Base-by-base conservation (phyloP, 2,888 invertebrate genomes). In the Conomelus anceps region DNA sequence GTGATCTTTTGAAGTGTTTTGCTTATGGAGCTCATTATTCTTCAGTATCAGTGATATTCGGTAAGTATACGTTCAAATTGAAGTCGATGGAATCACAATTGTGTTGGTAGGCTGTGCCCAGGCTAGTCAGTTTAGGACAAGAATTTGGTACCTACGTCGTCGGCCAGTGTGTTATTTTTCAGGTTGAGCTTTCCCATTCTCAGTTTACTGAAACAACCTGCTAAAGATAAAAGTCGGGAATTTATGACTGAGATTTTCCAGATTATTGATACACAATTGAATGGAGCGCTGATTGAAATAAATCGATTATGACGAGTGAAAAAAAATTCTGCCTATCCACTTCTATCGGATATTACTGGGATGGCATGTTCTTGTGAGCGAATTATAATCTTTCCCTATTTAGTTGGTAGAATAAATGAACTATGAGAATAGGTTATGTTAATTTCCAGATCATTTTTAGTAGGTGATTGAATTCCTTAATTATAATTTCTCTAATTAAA, bases 1-100 rank as follows among this genome's bases (percentile, higher is more conserved):
- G 88, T 63, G 22, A 90, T 86, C 89, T 86, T 87, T 24, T 86
- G 63, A 84, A 84, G 86, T 89, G 86, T 90, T 88, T 87, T 85
- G 85, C 88, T 88, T 89, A 88, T 90, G 88, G 88, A 87, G 86
- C 87, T 89, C 0, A 86, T 86, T 26, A 26, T 26, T 86, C 86
- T 26, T 26, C 86, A 26, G 86, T 23, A 7, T 86, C 86, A 86
- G 26, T 86, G 24, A 89, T 89, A 87, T 88, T 89, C 13, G 87
- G 86, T 86, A 26, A 86, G 86, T 24, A 24, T 86, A 7, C 1
- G n/a, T 22, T 26, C n/a, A 22, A 20, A 23, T 22, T 86, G 3
- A 26, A 22, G 23, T 20, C 22, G 84, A 23, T 24, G 84, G 88
- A 23, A 84, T n/a, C 84, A 22, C 22, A 23, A 23, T 26, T 84